Evolutionary conservation across 2,797 vertebrate species (phyloP), one percentile per base, ranked within the genome.

Genomic region (Enteromius afrohamiltoni): DNA sequence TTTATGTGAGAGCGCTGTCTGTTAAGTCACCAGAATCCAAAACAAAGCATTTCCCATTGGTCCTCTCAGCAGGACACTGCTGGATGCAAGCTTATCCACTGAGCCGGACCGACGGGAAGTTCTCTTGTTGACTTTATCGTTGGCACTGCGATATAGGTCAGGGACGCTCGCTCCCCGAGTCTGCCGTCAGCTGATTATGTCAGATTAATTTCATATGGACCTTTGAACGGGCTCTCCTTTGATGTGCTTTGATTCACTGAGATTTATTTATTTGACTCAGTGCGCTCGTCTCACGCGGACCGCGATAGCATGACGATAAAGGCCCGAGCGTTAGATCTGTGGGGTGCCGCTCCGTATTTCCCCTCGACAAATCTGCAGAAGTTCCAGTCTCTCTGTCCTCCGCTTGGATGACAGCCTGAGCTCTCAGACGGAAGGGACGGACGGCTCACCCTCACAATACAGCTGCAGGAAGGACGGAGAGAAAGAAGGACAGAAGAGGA

Each of bases 151-250:
- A 92, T 94, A 89, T 92, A 90, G 92, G 91, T 92, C 92, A 93
- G 71, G 79, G 69, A 45, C 78, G 55, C 83, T 69, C 68, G 42
- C 82, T 69, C 65, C 74, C 84, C 23, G 14, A 84, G 84, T 88
- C 84, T 87, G 88, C 74, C 81, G 88, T 92, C 91, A 86, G 86
- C 86, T 92, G 89, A 92, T 93, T 91, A 92, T 93, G 93, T 93
- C 94, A 92, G 87, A 92, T 91, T 92, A 88, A 93, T 92, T 93
- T 94, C 85, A 89, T 87, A 88, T 85, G 87, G 88, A 88, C 86
- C 77, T 75, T 85, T 85, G 87, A 93, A 86, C 87, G 69, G 83
- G 86, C 86, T 80, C 82, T 76, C n/a, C 89, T 90, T 92, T 87
- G 73, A 89, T 87, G 85, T 90, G 80, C 83, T 85, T 87, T 88